Evolutionary conservation across 1,140 invertebrate species (phyloP).

Genomic region (Lethrus apterus): DNA sequence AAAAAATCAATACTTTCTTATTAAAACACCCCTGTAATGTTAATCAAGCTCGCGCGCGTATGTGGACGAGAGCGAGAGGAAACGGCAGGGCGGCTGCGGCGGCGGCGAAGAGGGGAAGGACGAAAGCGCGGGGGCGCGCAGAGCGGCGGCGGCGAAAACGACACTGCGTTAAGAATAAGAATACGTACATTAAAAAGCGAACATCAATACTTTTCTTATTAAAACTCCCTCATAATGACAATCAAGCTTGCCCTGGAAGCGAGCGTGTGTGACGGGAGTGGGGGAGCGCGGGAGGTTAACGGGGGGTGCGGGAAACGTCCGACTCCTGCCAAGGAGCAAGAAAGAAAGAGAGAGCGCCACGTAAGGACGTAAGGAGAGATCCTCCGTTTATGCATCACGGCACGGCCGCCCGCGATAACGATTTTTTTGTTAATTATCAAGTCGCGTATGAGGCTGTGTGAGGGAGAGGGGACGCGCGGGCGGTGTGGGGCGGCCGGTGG

Average conservation of each 20-base stretch:
- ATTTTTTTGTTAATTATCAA: constrained; percentile 45
- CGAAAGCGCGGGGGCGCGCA: constrained; percentile 13
- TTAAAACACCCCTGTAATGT: constrained; percentile 30
- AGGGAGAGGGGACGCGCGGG: constrained; percentile 19
- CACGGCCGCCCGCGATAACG: constrained; percentile 40
- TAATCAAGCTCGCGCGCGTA: constrained; percentile 26
- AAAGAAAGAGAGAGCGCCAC: constrained; percentile 5
- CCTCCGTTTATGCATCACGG: constrained; percentile 38
- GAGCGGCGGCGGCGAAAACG: constrained; percentile 20
- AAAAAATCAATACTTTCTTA: constrained; percentile 38
- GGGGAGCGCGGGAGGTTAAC: constrained; percentile 9
- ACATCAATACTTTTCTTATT: constrained; percentile 44
- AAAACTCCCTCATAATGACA: constrained; percentile 43
- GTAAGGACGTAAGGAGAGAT: constrained; percentile 30
- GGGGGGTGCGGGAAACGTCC: constrained; percentile 5
- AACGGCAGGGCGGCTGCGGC: constrained; percentile 9
- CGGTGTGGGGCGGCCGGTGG: constrained; percentile 3
- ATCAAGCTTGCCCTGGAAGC: constrained; percentile 37
- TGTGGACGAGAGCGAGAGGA: constrained; percentile 17
- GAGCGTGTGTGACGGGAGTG: constrained; percentile 28
- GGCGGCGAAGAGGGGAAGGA: constrained; percentile 16
- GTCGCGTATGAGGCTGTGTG: constrained; percentile 40
- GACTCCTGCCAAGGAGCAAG: too few relatives aligned
- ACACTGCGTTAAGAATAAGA: constrained; percentile 34
- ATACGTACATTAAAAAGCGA: constrained; percentile 42